Evolutionary conservation across 2,888 invertebrate genomes (phyloP), one percentile per base, ranked within the genome.

Genomic region (Synergus laeviventris): DNA sequence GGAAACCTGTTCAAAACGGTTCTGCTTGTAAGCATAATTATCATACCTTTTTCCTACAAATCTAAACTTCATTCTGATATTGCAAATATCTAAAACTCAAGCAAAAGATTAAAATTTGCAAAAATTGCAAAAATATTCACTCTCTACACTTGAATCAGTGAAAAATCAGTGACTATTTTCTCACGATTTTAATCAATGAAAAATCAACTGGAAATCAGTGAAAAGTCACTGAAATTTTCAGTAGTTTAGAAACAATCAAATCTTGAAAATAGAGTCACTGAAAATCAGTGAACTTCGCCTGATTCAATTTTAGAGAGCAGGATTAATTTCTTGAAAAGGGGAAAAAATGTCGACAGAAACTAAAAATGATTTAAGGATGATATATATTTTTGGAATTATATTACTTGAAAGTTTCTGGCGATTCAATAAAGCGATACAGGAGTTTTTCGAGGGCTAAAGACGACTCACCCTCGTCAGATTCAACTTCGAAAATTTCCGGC

Each of bases 401-500:
- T 49, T 49, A 70, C 70, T 49, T 31, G 31, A 45, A 49, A 45
- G 3, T n/a, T 70, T 49, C 24, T 70, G n/a, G 14, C 7, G 2
- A 64, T 38, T 38, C 38, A 62, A 38, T 64, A 21, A 8, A 54
- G 66, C 66, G 14, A 45, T 66, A 66, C 70, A 49, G 36, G 24
- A 18, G 12, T 31, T 54, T 70, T 49, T 70, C 31, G 31, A 54
- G 31, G 70, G n/a, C 5, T 70, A 11, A 66, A 24, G 7, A 14
- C 21, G 45, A 61, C 74, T 74, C 21, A 74, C 74, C 74, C 60
- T 74, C 74, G 56, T 38, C 12, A 16, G 74, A 60, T 18, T 74
- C 61, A 42, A 74, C 45, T 16, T 61, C 61, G 21, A 74, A 61
- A 74, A 74, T 61, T 74, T 61, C 39, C 16, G 74, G 61, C 74